Evolutionary conservation across 2,888 invertebrate genomes (phyloP).

Genomic region (Antheraea yamamai): DNA sequence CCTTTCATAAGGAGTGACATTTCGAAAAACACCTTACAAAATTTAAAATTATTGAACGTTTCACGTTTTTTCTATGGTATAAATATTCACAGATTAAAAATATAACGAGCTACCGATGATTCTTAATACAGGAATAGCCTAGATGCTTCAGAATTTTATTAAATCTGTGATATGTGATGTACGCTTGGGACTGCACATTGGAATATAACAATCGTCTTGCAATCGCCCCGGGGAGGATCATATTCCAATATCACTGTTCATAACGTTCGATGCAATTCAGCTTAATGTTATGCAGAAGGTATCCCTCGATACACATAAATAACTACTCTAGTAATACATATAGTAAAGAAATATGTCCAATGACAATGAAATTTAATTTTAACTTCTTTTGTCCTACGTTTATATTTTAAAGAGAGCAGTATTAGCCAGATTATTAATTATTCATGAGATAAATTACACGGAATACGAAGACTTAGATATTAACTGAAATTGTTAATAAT

Average conservation of each 20-base stretch:
- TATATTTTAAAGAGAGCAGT: too few relatives aligned
- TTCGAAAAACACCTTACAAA: neutral
- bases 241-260: conserved; percentile 55
- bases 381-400: too few relatives aligned
- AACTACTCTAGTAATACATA: neutral
- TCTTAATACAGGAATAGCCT: neutral
- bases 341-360: too few relatives aligned
- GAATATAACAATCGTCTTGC: conserved; percentile 55
- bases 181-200: conserved; percentile 61
- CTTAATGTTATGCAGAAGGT: conserved; percentile 33
- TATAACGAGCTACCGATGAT: conserved; percentile 9
- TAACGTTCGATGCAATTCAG: conserved; percentile 47
- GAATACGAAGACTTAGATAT: too few relatives aligned
- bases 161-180: conserved; percentile 67
- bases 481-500: too few relatives aligned
- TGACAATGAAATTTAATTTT: too few relatives aligned
- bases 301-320: conserved; percentile 7
- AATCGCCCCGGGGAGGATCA: conserved; percentile 37
- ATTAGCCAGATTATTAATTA: too few relatives aligned
- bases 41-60: neutral
- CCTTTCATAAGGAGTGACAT: too few relatives aligned
- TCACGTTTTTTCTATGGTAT: neutral
- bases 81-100: neutral
- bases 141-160: conserved; percentile 57
- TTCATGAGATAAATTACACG: too few relatives aligned